These are phyloP conservation scores for Tethya wilhelma DNA, from an alignment of 37 sponge, comb jelly and placozoan genomes.

Conservation along the genomic window DNA sequence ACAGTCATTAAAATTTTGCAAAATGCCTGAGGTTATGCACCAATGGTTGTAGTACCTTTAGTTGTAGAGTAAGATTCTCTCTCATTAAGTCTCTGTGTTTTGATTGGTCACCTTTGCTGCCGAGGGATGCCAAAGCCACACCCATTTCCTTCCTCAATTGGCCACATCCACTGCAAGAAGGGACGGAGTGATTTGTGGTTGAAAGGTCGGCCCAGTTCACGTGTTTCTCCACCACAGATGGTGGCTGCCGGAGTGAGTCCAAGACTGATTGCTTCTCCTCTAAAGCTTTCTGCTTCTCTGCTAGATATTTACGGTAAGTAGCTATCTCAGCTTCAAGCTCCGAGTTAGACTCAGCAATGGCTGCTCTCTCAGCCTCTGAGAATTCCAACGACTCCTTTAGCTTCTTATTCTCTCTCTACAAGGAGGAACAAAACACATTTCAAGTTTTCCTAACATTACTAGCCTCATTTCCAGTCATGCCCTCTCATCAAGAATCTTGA, in stretches of 20 bases:
- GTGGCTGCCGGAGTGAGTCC: not conserved
- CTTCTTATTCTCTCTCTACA: constrained; percentile 30
- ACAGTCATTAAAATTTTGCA: not conserved
- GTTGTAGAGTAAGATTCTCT: constrained; percentile 17
- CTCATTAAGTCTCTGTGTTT: constrained; percentile 35
- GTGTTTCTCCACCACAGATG: not conserved
- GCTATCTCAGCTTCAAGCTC: constrained; percentile 44
- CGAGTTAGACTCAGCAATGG: constrained; percentile 23
- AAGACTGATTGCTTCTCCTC: not conserved
- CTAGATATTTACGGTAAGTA: not conserved
- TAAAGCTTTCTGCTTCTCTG: not conserved
- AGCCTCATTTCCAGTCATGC: too few species aligned
- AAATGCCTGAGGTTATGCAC: not conserved
- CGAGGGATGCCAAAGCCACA: not conserved
- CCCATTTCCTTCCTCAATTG: not conserved
- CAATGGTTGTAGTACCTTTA: constrained; percentile 2
- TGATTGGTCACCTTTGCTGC: not conserved
- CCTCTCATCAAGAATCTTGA: too few species aligned
- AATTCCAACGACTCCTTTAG: constrained; percentile 43
- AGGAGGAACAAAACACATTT: not conserved
- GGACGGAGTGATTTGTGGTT: too few species aligned
- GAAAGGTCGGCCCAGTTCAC: too few species aligned
- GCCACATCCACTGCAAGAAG: not conserved
- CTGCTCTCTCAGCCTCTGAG: constrained; percentile 39
- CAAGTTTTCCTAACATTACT: too few species aligned